phyloP scores from a whole-genome alignment of 2,113 vertebrate genomes.

The Sarotherodon lohbergeri region DNA sequence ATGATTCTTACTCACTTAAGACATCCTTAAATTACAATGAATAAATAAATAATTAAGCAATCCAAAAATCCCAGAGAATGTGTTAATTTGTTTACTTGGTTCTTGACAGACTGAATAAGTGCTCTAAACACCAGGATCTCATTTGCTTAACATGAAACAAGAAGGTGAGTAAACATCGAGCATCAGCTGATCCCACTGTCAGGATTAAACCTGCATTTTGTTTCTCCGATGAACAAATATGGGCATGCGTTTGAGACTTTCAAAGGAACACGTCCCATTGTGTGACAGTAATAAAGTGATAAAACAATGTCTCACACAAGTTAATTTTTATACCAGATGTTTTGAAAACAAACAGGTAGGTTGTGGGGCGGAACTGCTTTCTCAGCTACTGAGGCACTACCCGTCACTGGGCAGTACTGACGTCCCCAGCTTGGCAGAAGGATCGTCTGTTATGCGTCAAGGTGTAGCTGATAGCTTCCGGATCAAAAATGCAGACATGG shows the following conservation, averaged over 20 bases:
- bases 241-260: neutral
- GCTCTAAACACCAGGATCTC: neutral
- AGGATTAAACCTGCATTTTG: neutral
- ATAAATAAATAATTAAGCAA: neutral
- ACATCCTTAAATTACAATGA: neutral
- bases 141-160: neutral
- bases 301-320: neutral
- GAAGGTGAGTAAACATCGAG: neutral
- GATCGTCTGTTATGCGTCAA: neutral
- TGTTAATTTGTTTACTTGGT: neutral
- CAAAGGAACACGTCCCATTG: neutral
- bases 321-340: neutral
- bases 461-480: neutral
- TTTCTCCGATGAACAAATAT: neutral
- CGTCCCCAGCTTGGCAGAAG: neutral
- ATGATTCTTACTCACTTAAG: neutral
- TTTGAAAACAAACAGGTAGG: neutral
- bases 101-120: neutral
- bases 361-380: neutral
- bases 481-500: neutral
- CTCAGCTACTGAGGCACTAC: neutral
- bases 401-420: neutral
- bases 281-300: neutral
- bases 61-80: neutral
- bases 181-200: neutral